phyloP scores from a whole-genome alignment of 2,888 invertebrate species.

The Abrostola tripartita region DNA sequence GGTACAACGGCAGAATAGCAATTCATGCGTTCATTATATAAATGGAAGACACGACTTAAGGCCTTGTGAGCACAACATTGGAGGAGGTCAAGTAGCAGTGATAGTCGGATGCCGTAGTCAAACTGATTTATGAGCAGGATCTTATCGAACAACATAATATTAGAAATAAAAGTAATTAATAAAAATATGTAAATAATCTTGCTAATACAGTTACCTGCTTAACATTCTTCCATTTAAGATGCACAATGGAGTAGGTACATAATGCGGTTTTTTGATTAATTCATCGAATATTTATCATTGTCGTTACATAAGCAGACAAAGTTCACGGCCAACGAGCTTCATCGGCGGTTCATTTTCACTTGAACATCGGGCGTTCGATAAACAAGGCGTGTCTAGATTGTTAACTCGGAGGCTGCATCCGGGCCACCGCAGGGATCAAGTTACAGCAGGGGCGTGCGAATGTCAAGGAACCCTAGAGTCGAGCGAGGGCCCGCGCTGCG shows the following conservation, averaged over 20 bases:
- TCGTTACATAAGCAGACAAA: slow-evolving; percentile 79
- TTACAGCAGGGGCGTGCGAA: slow-evolving; percentile 82
- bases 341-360: slow-evolving; percentile 73
- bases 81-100: slow-evolving; percentile 36
- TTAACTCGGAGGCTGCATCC: slow-evolving; percentile 85
- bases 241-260: slow-evolving; percentile 26
- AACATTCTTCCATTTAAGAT: slow-evolving; percentile 30
- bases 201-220: slow-evolving; percentile 5
- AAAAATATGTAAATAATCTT: slow-evolving; percentile 1
- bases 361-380: slow-evolving; percentile 68
- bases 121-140: slow-evolving; percentile 17
- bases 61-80: slow-evolving; percentile 42
- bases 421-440: slow-evolving; percentile 82
- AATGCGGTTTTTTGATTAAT: slow-evolving; percentile 59
- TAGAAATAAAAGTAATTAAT: not conserved
- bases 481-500: slow-evolving; percentile 55
- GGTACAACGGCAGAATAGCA: slow-evolving; percentile 71
- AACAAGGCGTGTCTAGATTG: slow-evolving; percentile 83
- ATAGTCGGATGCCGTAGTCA: slow-evolving; percentile 21
- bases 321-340: slow-evolving; percentile 77
- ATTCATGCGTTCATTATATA: slow-evolving; percentile 68
- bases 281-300: slow-evolving; percentile 66
- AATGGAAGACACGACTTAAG: slow-evolving; percentile 47
- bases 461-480: slow-evolving; percentile 84
- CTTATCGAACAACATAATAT: slow-evolving; percentile 5